phyloP scores from a whole-genome alignment of 2,797 vertebrate genomes.

The Argyrosomus regius region DNA sequence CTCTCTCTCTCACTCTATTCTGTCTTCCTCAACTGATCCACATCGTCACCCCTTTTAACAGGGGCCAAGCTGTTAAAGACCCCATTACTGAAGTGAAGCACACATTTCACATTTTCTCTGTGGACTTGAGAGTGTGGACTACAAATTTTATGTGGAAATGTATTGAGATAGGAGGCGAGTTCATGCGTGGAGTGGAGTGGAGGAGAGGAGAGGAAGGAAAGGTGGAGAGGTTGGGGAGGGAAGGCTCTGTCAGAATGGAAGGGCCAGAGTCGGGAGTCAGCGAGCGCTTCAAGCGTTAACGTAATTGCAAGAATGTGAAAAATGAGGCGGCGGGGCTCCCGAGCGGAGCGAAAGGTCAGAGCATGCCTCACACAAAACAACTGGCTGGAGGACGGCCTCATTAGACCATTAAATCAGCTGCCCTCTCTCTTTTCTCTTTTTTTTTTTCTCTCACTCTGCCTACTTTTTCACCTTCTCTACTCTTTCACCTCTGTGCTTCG shows the following conservation, averaged over 20 bases:
- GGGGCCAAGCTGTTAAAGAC: slow-evolving; percentile 86
- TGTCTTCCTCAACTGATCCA: slow-evolving; percentile 79
- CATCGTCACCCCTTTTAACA: slow-evolving; percentile 85
- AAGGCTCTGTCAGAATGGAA: slow-evolving; percentile 93
- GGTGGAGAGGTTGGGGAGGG: slow-evolving; percentile 83
- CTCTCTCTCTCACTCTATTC: slow-evolving; percentile 48
- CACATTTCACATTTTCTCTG: slow-evolving; percentile 77
- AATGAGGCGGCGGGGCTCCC: slow-evolving; percentile 97
- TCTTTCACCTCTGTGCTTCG: slow-evolving; percentile 69
- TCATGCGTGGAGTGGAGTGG: slow-evolving; percentile 71
- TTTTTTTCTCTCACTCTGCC: slow-evolving; percentile 42
- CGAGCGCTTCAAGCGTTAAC: slow-evolving; percentile 98
- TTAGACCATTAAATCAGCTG: slow-evolving; percentile 94
- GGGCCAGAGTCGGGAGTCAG: slow-evolving; percentile 91
- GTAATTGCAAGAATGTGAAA: slow-evolving; percentile 99
- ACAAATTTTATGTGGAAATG: slow-evolving; percentile 81
- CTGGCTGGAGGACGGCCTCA: slow-evolving; percentile 96
- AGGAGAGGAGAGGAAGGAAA: slow-evolving; percentile 74
- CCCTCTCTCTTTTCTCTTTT: slow-evolving; percentile 65
- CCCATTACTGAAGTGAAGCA: slow-evolving; percentile 82
- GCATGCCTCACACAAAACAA: slow-evolving; percentile 96
- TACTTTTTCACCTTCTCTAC: slow-evolving; percentile 66
- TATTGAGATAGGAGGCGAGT: slow-evolving; percentile 76
- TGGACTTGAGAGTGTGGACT: slow-evolving; percentile 75
- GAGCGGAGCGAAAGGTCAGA: slow-evolving; percentile 96